Conservation (phyloP, 2,888 invertebrate species). For the Taenaris catops region DNA sequence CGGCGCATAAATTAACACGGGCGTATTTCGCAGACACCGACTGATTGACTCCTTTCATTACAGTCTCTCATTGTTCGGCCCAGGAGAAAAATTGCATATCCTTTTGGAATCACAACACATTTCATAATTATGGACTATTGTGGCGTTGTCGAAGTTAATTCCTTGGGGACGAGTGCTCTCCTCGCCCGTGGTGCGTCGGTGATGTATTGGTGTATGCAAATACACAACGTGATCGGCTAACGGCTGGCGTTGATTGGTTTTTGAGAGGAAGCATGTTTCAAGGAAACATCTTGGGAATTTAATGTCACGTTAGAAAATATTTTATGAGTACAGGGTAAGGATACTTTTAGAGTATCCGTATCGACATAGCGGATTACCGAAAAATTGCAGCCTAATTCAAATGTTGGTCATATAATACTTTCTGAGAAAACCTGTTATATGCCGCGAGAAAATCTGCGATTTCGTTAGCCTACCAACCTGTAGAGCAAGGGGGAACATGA, state of each 20-base stretch:
- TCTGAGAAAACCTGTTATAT: too few species aligned
- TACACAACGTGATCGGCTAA: slow-evolving; percentile 48
- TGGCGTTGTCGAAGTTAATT: slow-evolving; percentile 68
- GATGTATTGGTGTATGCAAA: slow-evolving; percentile 59
- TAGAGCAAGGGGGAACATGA: too few species aligned
- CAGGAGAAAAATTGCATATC: slow-evolving; percentile 67
- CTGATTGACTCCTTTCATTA: slow-evolving; percentile 80
- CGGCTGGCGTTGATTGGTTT: slow-evolving; percentile 68
- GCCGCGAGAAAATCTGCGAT: too few species aligned
- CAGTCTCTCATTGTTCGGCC: slow-evolving; percentile 65
- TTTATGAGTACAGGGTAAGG: too few species aligned
- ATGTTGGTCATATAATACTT: too few species aligned
- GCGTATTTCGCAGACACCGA: slow-evolving; percentile 63
- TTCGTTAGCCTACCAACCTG: too few species aligned
- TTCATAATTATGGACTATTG: slow-evolving; percentile 80
- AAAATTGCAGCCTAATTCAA: too few species aligned
- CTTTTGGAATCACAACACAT: slow-evolving; percentile 73
- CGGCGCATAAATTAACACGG: slow-evolving; percentile 64
- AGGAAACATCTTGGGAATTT: slow-evolving; percentile 53
- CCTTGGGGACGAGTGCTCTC: slow-evolving; percentile 50
- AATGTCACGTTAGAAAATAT: slow-evolving; percentile 41
- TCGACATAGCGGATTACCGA: too few species aligned
- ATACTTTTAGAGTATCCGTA: too few species aligned
- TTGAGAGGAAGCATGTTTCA: slow-evolving; percentile 60
- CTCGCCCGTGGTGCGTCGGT: slow-evolving; percentile 45